Conservation (phyloP, 2,888 invertebrate genomes). For the Nephrotoma appendiculata region DNA sequence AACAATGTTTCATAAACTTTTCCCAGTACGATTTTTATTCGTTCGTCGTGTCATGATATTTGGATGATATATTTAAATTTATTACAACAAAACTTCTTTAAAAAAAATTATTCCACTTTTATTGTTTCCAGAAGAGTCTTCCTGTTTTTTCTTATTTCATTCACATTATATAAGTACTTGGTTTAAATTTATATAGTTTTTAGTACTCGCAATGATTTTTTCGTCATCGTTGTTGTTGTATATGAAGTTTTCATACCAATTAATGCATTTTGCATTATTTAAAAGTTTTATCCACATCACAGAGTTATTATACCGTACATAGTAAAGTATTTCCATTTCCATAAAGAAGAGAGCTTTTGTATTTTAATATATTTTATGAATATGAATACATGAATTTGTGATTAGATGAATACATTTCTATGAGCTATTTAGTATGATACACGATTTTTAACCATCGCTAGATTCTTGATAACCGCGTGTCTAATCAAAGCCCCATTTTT, state of each 20-base stretch:
- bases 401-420: not conserved
- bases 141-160: not conserved
- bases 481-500: not conserved
- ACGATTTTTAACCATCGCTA: too few relatives aligned
- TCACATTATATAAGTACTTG: not conserved
- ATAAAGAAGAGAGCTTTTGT: not conserved
- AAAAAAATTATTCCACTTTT: not conserved
- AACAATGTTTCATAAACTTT: not conserved
- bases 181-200: not conserved
- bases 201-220: not conserved
- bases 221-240: not conserved
- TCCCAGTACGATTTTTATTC: not conserved
- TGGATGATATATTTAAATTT: not conserved
- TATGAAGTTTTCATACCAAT: not conserved
- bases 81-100: not conserved
- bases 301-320: not conserved
- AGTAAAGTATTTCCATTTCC: not conserved
- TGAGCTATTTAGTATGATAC: not conserved
- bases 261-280: not conserved
- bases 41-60: not conserved
- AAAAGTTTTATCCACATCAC: not conserved
- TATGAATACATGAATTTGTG: not conserved
- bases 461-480: not conserved
- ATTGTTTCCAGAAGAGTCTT: not conserved
- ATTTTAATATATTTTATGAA: not conserved